Percentiles rank a stretch among this genome's conserved stretches.
phyloP scores from a whole-genome alignment of 2,113 vertebrate genomes.

The Antennarius striatus region DNA sequence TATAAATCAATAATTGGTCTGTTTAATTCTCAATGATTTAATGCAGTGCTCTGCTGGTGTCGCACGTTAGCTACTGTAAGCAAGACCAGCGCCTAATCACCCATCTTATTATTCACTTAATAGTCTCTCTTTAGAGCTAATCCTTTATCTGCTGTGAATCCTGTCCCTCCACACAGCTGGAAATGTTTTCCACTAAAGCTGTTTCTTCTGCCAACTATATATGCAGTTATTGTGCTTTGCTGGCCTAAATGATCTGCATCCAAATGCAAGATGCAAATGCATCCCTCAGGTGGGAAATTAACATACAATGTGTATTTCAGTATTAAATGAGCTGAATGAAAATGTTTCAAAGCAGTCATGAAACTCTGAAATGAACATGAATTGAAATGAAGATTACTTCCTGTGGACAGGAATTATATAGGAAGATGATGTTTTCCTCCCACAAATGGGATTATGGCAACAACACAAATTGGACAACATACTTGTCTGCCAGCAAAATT shows the following conservation, averaged over 20 bases:
- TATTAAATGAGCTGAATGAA: slow-evolving; percentile 66
- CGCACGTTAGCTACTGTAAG: slow-evolving; percentile 58
- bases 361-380: slow-evolving; percentile 33
- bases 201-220: slow-evolving; percentile 29
- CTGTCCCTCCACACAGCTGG: slow-evolving; percentile 27
- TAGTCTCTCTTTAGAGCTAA: slow-evolving; percentile 33
- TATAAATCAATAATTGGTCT: slow-evolving; percentile 50
- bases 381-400: slow-evolving; percentile 28
- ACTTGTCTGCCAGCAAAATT: no score
- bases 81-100: slow-evolving; percentile 45
- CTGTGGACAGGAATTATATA: slow-evolving; percentile 20
- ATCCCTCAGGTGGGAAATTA: slow-evolving; percentile 45
- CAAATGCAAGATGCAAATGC: slow-evolving; percentile 43
- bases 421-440: slow-evolving; percentile 9
- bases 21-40: slow-evolving; percentile 25
- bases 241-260: slow-evolving; percentile 54
- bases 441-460: slow-evolving; percentile 19
- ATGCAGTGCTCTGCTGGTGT: slow-evolving; percentile 17
- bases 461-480: slow-evolving; percentile 6
- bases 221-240: slow-evolving; percentile 52
- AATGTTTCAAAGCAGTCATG: slow-evolving; percentile 23
- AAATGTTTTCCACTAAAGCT: slow-evolving; percentile 48
- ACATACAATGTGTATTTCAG: slow-evolving; percentile 56
- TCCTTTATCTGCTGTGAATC: slow-evolving; percentile 35
- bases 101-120: slow-evolving; percentile 55